Evolutionary conservation across 2,888 invertebrate species (phyloP), one percentile per base, ranked within the genome.

Genomic region (Mythimna ferrago): DNA sequence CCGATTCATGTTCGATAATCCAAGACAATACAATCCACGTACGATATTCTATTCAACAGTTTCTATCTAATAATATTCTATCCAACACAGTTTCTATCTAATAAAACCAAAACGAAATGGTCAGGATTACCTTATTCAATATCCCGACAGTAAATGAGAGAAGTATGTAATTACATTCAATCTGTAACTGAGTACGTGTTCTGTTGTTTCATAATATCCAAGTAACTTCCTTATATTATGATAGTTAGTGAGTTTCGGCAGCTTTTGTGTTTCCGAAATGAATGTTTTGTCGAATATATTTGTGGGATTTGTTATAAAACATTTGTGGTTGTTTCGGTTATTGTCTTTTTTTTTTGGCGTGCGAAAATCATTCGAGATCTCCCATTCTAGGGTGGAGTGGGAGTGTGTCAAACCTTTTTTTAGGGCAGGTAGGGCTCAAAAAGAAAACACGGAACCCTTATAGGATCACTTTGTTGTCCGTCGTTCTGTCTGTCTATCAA

Each of bases 151-250:
- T 54, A 60, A 70, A 61, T 54, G 54, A 70, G 58, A 44, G 58
- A 73, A 71, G 58, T 71, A 76, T 48, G 48, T 73, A 65, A 77
- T 80, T 73, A 70, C 66, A 70, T 80, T 66, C 54, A 66, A 68
- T 73, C 65, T 65, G 73, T 81, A 62, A 80, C 14, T 0, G 38
- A 54, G 66, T 70, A 70, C 64, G 70, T 61, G 65, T 48, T 78
- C 41, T 58, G 1, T 73, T 60, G 44, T 73, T 66, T 62, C 64
- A 41, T 19, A 64, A 19, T 56, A 58, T 62, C 51, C 7, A 58
- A 41, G 14, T 41, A 41, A 63, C 53, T 67, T 65, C 61, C 63
- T 58, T 56, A 21, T 61, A 38, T 74, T 32, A 41, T 41, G 35
- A 9, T 7, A 26, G 67, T 71, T 58, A 32, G 58, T 9, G 14